phyloP scores from a whole-genome alignment of 2,888 invertebrate species.

The Scrobipalpa atriplicella region DNA sequence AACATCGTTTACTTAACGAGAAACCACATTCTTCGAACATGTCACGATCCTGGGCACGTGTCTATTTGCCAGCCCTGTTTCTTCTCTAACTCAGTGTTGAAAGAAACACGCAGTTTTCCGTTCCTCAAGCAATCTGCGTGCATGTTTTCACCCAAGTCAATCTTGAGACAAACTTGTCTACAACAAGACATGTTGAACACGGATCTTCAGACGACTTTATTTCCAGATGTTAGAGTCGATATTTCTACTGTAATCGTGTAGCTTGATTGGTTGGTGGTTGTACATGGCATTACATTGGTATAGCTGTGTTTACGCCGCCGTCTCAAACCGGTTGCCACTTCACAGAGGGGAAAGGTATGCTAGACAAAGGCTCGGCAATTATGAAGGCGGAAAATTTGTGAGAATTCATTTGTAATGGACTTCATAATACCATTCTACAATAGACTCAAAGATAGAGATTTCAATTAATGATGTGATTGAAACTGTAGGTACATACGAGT shows the following conservation, averaged over 20 bases:
- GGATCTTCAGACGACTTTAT: no score
- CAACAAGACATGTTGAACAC: neutral
- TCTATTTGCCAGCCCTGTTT: neutral
- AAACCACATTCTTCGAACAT: slow-evolving; percentile 11
- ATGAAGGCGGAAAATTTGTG: slow-evolving; percentile 8
- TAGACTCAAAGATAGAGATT: neutral
- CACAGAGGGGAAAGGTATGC: slow-evolving; percentile 17
- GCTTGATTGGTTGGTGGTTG: neutral
- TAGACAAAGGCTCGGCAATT: slow-evolving; percentile 20
- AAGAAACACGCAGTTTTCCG: slow-evolving; percentile 19
- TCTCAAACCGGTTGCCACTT: slow-evolving; percentile 28
- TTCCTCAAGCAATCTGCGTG: slow-evolving; percentile 14
- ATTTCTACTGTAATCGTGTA: no score
- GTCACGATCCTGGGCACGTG: neutral
- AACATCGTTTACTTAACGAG: neutral
- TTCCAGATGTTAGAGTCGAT: no score
- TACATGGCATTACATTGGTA: slow-evolving; percentile 18
- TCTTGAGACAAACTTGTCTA: neutral
- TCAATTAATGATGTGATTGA: no score
- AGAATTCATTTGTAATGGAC: slow-evolving; percentile 9
- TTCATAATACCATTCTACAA: slow-evolving; percentile 1
- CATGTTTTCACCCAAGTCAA: slow-evolving; percentile 13
- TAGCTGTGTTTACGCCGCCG: slow-evolving; percentile 27
- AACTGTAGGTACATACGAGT: no score
- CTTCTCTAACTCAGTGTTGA: neutral